These are phyloP conservation scores for Leucozona laternaria DNA, from an alignment of 2,888 invertebrate species.

Conservation along the genomic window DNA sequence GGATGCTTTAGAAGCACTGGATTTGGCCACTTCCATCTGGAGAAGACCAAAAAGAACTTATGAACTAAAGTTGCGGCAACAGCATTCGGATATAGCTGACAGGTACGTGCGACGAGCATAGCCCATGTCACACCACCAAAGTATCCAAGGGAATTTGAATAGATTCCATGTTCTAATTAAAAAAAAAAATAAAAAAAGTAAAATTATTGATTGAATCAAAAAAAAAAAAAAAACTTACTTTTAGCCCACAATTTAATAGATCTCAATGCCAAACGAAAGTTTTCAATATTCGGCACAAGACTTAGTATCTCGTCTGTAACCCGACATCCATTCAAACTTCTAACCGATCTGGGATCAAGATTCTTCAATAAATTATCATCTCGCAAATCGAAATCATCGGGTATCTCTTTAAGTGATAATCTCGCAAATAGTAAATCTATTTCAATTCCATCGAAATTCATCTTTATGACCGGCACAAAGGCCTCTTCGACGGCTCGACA, in stretches of 20 bases:
- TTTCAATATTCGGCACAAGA: slow-evolving; percentile 96
- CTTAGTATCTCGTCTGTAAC: slow-evolving; percentile 99
- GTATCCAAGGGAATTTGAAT: slow-evolving; percentile 99
- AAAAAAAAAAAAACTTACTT: slow-evolving; percentile 86
- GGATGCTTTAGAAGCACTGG: slow-evolving; percentile 98
- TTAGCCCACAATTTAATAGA: slow-evolving; percentile 99
- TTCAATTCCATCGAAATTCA: slow-evolving; percentile 99
- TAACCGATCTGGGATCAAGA: slow-evolving; percentile 97
- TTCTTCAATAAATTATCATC: slow-evolving; percentile 97
- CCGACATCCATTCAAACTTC: slow-evolving; percentile 98
- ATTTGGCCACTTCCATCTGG: slow-evolving; percentile 99
- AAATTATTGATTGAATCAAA: neutral
- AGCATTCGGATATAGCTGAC: slow-evolving; percentile 99
- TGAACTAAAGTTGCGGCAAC: slow-evolving; percentile 96
- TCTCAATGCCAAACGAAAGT: slow-evolving; percentile 95
- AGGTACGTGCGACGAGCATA: slow-evolving; percentile 98
- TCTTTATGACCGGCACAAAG: slow-evolving; percentile 99
- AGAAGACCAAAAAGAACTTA: slow-evolving; percentile 99
- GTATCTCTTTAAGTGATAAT: slow-evolving; percentile 97
- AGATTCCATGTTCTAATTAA: slow-evolving; percentile 94
- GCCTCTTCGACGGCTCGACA: slow-evolving; percentile 97
- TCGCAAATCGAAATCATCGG: slow-evolving; percentile 93
- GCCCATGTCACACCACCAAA: slow-evolving; percentile 99
- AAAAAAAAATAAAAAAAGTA: slow-evolving; percentile 31
- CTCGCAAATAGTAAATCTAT: slow-evolving; percentile 99